phyloP scores from a whole-genome alignment of 2,113 vertebrate genomes.

The Paraplagusia blochii region DNA sequence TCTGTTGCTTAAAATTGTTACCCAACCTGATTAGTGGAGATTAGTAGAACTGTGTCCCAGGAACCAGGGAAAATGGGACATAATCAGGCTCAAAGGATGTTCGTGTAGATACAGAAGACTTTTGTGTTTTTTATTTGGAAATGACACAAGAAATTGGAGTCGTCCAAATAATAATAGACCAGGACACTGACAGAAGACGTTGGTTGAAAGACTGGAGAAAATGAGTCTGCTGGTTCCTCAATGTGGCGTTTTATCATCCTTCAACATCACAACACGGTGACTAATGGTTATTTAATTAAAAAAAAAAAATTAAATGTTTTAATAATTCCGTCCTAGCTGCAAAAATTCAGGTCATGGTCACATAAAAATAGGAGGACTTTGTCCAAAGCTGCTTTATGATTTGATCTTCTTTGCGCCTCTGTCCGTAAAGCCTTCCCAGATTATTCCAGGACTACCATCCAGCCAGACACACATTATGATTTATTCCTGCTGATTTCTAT shows the following conservation, averaged over 20 bases:
- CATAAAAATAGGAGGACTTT: too few species aligned
- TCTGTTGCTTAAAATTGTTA: conserved; percentile 60
- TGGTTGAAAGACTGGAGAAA: conserved; percentile 1
- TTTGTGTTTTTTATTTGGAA: conserved; percentile 45
- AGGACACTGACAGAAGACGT: conserved; percentile 14
- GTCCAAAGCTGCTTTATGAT: too few species aligned
- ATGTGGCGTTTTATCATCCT: neutral
- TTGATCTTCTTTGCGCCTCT: too few species aligned
- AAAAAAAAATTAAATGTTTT: neutral
- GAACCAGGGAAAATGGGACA: conserved; percentile 39
- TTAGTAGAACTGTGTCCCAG: conserved; percentile 22
- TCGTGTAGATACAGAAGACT: conserved; percentile 40
- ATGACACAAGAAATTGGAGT: conserved; percentile 25
- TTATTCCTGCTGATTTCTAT: too few species aligned
- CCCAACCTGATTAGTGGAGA: conserved; percentile 45
- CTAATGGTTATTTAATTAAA: neutral
- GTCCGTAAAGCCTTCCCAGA: too few species aligned
- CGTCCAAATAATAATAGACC: conserved; percentile 34
- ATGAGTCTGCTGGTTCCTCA: neutral
- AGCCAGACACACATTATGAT: too few species aligned
- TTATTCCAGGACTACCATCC: too few species aligned
- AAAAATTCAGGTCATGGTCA: neutral
- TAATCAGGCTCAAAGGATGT: conserved; percentile 42
- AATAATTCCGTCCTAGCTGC: neutral
- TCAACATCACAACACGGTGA: neutral